These are phyloP conservation scores for Tupaia chinensis DNA, from an alignment of 2,113 vertebrate species.

Conservation along the genomic window DNA sequence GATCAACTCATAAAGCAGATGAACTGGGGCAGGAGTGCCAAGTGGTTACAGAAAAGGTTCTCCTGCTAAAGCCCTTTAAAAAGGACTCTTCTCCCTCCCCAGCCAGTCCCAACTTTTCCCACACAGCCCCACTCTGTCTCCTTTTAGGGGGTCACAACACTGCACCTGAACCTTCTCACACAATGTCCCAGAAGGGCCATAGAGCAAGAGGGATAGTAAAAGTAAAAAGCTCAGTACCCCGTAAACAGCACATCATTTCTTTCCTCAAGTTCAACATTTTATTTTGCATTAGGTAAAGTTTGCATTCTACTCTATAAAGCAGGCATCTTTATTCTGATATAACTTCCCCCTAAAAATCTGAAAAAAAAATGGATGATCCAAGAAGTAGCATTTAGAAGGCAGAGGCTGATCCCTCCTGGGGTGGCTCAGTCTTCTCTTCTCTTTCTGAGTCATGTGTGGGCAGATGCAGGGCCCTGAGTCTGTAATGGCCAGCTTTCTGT, in stretches of 20 bases:
- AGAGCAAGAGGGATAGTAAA: neutral
- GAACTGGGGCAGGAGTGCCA: neutral
- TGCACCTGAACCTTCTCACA: neutral
- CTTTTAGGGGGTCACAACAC: neutral
- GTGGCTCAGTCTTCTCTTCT: neutral
- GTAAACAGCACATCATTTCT: neutral
- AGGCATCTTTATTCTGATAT: neutral
- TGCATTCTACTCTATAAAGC: neutral
- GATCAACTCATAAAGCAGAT: slow-evolving; percentile 18
- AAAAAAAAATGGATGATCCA: neutral
- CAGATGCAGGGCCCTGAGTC: neutral
- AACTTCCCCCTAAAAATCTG: neutral
- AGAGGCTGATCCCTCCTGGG: neutral
- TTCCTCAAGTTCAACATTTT: neutral
- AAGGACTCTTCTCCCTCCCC: neutral
- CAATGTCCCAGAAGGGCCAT: neutral
- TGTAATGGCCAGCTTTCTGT: no score
- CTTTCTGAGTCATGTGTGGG: neutral
- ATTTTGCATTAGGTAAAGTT: neutral
- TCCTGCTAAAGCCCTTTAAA: neutral
- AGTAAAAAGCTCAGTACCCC: neutral
- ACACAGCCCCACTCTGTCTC: neutral
- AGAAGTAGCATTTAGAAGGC: neutral
- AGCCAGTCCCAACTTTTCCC: neutral
- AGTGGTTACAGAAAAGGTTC: neutral